Base-by-base conservation (phyloP, 2,888 invertebrate genomes). In the Eilema depressum region DNA sequence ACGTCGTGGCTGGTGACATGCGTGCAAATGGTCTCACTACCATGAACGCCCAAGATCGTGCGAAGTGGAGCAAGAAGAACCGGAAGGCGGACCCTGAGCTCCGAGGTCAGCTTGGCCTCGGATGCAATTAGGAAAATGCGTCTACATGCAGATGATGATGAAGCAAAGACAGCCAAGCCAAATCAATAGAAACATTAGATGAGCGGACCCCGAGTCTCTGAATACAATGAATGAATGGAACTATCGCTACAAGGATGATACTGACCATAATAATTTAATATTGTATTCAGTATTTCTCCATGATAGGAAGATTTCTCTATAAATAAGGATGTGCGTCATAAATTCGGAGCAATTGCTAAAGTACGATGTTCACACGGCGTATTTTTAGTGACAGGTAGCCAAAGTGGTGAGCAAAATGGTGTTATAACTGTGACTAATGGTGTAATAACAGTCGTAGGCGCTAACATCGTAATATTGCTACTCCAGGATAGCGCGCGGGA, bases 381-480 rank as follows among this genome's bases (percentile, higher is more conserved):
- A 62, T 63, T 23, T 68, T 53, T 67, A 64, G 69, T n/a, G 66
- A 20, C 69, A 71, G 68, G 65, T 78, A 14, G n/a, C 17, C 69
- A 23, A 59, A 80, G 62, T 33, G 57, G 37, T 69, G 75, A 60
- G 20, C 67, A 28, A 75, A 81, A 81, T 69, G 73, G 70, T 65
- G 37, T 23, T 73, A 61, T 72, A 72, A 81, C 63, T 70, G 68
- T 63, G 37, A 60, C 62, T 79, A 76, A 81, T 81, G 66, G 68
- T 59, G 60, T 79, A 77, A 80, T 75, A 60, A 11, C 8, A 17
- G 47, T 47, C 70, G 79, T 76, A 81, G 75, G 77, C 71, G 74
- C 73, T 78, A 61, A 53, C 14, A 41, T n/a, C 20, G 59, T 66
- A 65, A 78, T 76, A 62, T 68, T 69, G 56, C 30, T 59, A 23